phyloP scores from a whole-genome alignment of 2,888 invertebrate species.

The Lepidochrysops patricia region DNA sequence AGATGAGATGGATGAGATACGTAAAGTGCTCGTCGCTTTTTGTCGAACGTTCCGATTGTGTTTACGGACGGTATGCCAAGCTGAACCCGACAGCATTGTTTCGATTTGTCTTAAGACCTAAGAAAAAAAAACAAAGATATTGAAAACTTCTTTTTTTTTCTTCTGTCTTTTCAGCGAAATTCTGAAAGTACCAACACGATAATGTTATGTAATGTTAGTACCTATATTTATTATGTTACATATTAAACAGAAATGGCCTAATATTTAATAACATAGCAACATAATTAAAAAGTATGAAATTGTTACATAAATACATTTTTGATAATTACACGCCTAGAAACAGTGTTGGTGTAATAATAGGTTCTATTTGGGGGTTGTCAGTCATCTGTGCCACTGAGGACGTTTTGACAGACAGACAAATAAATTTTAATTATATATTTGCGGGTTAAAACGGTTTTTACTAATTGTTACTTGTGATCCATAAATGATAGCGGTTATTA shows the following conservation, averaged over 20 bases:
- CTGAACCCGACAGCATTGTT: too few species aligned
- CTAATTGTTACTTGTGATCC: neutral
- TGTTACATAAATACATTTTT: neutral
- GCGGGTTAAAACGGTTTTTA: neutral
- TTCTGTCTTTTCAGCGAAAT: too few species aligned
- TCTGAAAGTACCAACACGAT: too few species aligned
- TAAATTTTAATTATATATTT: conserved; percentile 56
- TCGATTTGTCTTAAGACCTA: too few species aligned
- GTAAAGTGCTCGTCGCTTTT: neutral
- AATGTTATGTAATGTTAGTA: too few species aligned
- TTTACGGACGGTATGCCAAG: too few species aligned
- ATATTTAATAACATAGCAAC: neutral
- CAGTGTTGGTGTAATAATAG: conserved; percentile 43
- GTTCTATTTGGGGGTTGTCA: conserved; percentile 48
- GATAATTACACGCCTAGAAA: conserved; percentile 24
- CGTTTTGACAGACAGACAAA: conserved; percentile 60
- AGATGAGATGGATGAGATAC: neutral
- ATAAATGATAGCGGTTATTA: neutral
- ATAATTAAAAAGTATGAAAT: neutral
- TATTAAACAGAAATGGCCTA: neutral
- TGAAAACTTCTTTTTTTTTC: too few species aligned
- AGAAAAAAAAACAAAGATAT: too few species aligned
- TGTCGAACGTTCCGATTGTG: too few species aligned
- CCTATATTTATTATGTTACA: too few species aligned
- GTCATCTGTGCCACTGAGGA: conserved; percentile 57